Percentiles rank a stretch among this genome's conserved stretches.
Conservation (phyloP, 2,888 invertebrate genomes). For the Sarcophaga rosellei region DNA sequence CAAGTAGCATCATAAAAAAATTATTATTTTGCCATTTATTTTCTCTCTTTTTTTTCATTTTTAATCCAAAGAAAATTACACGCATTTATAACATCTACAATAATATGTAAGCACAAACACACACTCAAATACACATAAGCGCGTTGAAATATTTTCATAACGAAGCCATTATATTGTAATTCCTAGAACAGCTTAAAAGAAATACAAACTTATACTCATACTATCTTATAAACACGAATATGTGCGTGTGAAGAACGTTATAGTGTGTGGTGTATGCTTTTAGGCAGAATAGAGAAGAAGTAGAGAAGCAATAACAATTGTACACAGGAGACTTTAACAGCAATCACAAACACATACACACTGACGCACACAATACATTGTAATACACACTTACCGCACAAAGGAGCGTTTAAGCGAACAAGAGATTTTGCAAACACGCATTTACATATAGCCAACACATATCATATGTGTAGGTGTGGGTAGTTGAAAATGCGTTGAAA, state of each 20-base stretch:
- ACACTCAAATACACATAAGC: neutral
- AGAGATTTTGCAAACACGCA: neutral
- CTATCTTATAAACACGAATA: neutral
- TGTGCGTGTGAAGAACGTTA: too few relatives aligned
- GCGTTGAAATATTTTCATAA: slow-evolving; percentile 48
- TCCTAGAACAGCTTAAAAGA: slow-evolving; percentile 41
- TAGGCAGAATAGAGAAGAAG: neutral
- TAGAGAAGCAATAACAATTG: slow-evolving; percentile 39
- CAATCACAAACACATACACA: slow-evolving; percentile 53
- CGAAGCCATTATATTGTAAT: slow-evolving; percentile 52
- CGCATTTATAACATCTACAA: neutral
- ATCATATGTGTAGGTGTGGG: neutral
- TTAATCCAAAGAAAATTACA: neutral
- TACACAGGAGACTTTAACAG: slow-evolving; percentile 48
- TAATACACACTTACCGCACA: neutral
- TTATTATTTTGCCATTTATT: neutral
- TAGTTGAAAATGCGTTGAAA: slow-evolving; percentile 20
- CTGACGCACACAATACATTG: neutral
- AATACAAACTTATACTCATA: slow-evolving; percentile 1
- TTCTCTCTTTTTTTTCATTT: neutral
- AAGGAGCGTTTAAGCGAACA: neutral
- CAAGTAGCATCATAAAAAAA: neutral
- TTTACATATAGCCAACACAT: neutral
- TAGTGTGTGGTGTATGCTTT: neutral
- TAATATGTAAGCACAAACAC: neutral